Evolutionary conservation across 2,113 vertebrate species (phyloP), one percentile per base, ranked within the genome.

Genomic region (Motacilla tschutschensis): DNA sequence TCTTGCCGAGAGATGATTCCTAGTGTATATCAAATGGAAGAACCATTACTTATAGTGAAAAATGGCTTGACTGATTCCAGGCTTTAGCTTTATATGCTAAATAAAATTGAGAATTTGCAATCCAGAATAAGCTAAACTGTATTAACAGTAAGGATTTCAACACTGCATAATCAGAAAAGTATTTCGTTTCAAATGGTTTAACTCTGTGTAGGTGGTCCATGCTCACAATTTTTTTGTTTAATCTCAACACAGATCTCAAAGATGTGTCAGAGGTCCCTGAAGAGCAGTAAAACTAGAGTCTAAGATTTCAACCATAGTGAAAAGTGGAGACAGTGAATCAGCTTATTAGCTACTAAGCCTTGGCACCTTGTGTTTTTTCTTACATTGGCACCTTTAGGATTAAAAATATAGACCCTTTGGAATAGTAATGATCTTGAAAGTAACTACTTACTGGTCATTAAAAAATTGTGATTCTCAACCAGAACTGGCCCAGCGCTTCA

Each of bases 11-110:
- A 54, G 88, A 65, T 70, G 60, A 80, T 79, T 89, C 36, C 62
- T 63, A 36, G 35, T 54, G 36, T 73, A 90, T 55, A 58, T 87
- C 65, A 91, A 94, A 90, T 91, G 65, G 85, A 94, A 91, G 83
- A 88, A 93, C 82, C 78, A 74, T 16, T 95, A 82, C 57, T 83
- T 92, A 66, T 35, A 51, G 62, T 90, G 82, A 93, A 91, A 91
- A 92, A 94, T 60, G 67, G n/a, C 83, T 93, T 91, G 76, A n/a
- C 55, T 87, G 55, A 89, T 85, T 86, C 43, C 29, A 62, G 82
- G 50, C 20, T 89, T 71, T 73, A 89, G 53, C 17, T 89, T 78
- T 69, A 81, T 19, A 47, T 51, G 24, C 4, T 8, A 69, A 65
- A 43, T 40, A 54, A 84, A 69, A 69, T 19, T 26, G 25, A 72